Percentiles rank a stretch among this genome's conserved stretches.
phyloP scores from a whole-genome alignment of 2,113 vertebrate genomes.

The Platysteira castanea region DNA sequence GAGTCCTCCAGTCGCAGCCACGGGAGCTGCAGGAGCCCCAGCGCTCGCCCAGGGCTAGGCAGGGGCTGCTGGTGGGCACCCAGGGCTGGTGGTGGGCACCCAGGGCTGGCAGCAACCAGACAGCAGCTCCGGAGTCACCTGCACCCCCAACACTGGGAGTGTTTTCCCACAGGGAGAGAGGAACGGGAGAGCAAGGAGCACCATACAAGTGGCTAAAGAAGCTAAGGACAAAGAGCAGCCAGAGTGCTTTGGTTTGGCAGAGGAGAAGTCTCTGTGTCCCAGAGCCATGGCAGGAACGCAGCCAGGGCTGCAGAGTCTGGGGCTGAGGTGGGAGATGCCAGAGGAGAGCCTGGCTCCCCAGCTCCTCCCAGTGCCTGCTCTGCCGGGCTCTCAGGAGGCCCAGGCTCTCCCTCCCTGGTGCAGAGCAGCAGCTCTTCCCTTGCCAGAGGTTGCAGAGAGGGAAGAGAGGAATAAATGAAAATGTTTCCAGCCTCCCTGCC shows the following conservation, averaged over 20 bases:
- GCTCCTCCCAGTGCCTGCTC: neutral
- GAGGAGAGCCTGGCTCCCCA: neutral
- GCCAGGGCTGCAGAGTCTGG: neutral
- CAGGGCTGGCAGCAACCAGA: neutral
- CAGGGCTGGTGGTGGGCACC: neutral
- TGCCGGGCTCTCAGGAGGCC: neutral
- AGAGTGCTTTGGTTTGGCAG: neutral
- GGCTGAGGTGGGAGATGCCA: neutral
- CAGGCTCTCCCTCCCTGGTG: neutral
- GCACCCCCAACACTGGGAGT: neutral
- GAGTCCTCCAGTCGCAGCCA: neutral
- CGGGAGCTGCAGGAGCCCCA: neutral
- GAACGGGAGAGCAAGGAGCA: neutral
- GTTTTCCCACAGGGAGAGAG: neutral
- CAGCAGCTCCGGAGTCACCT: neutral
- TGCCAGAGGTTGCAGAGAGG: neutral
- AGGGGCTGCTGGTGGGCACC: neutral
- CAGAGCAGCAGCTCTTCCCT: neutral
- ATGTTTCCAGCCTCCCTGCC: neutral
- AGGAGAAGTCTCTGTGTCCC: neutral
- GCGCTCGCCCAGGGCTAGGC: rapidly evolving
- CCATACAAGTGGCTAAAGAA: neutral
- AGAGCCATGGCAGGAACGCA: neutral
- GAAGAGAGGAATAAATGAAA: neutral
- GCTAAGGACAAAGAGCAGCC: neutral